These are phyloP conservation scores for Eristalinus aeneus DNA, from an alignment of 2,888 invertebrate genomes.

Conservation along the genomic window DNA sequence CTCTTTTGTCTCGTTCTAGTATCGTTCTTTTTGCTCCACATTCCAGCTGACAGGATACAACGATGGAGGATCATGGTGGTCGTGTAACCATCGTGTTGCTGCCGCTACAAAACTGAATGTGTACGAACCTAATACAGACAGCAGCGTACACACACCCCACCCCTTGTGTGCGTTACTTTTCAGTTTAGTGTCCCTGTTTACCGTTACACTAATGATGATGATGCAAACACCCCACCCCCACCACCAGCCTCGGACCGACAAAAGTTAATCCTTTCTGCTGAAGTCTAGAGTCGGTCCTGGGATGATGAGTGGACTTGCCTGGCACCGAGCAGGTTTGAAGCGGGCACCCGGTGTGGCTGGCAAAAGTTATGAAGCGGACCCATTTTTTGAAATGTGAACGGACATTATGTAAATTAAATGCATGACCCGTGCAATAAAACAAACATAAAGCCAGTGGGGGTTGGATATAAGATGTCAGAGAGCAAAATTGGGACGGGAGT, in stretches of 20 bases:
- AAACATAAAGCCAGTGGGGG: slow-evolving; percentile 47
- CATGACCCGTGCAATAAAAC: slow-evolving; percentile 68
- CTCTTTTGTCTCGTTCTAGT: neutral
- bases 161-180: slow-evolving; percentile 46
- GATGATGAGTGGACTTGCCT: slow-evolving; percentile 8
- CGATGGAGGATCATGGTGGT: neutral
- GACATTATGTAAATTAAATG: slow-evolving; percentile 68
- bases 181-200: slow-evolving; percentile 43
- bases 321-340: slow-evolving; percentile 4
- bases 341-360: neutral
- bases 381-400: slow-evolving; percentile 42
- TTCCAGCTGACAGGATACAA: slow-evolving; percentile 21
- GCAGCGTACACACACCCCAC: slow-evolving; percentile 47
- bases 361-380: slow-evolving; percentile 59
- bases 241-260: slow-evolving; percentile 16
- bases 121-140: slow-evolving; percentile 53
- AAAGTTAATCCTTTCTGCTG: slow-evolving; percentile 59
- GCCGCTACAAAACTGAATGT: slow-evolving; percentile 7
- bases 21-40: slow-evolving; percentile 15
- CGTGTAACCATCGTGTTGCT: neutral
- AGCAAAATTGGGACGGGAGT: neutral
- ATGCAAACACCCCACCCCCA: neutral
- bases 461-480: slow-evolving; percentile 1
- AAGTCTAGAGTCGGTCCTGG: neutral
- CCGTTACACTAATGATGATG: slow-evolving; percentile 60